Conservation (phyloP, 2,113 vertebrate genomes). For the Hydropotes inermis region DNA sequence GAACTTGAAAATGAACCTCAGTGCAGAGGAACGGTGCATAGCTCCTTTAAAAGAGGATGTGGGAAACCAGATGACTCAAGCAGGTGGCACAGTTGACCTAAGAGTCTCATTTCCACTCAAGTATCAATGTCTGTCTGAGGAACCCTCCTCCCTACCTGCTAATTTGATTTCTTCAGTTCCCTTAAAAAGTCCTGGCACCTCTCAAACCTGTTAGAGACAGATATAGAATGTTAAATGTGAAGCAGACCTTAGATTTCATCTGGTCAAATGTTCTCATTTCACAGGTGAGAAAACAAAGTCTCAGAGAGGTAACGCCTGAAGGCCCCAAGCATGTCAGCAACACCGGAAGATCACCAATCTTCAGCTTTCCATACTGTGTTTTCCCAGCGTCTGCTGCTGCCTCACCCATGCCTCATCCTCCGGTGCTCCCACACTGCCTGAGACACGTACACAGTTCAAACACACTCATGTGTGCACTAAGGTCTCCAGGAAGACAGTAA, state of each 20-base stretch:
- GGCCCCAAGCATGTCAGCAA: not conserved
- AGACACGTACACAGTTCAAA: not conserved
- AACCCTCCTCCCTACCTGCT: not conserved
- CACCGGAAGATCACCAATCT: not conserved
- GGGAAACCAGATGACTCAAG: not conserved
- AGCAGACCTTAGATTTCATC: not conserved
- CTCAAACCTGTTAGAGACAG: not conserved
- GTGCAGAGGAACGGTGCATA: rapidly evolving
- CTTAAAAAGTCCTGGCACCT: not conserved
- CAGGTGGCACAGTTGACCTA: not conserved
- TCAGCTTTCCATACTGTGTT: not conserved
- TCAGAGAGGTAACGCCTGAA: not conserved
- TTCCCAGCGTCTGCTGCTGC: too few relatives aligned
- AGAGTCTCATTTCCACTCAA: not conserved
- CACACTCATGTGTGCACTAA: not conserved
- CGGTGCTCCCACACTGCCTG: not conserved
- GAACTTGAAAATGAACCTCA: not conserved
- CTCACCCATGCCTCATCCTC: not conserved
- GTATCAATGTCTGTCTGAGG: not conserved
- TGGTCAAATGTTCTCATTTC: not conserved
- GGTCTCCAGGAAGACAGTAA: not conserved
- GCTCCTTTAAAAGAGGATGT: constrained; percentile 57
- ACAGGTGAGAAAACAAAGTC: not conserved
- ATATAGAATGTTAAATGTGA: not conserved
- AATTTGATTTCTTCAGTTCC: not conserved